Evolutionary conservation across 53 echinoderm and acorn worm species (phyloP).

Genomic region (Patiria pectinifera): DNA sequence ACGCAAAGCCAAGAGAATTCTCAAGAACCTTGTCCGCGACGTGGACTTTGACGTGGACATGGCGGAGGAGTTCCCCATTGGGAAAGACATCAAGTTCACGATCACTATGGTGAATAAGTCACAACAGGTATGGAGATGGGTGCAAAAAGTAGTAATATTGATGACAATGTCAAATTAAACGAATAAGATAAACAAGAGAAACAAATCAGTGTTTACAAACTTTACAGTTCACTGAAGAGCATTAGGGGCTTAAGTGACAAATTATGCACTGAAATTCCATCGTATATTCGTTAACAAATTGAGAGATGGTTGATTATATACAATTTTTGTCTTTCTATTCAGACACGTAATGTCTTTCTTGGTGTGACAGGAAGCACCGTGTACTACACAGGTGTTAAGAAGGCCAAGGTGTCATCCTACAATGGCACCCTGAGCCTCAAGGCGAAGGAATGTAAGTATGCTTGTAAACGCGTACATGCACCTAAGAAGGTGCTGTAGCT

Average conservation of each 20-base stretch:
- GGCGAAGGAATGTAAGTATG: conserved; percentile 77
- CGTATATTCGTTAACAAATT: no score
- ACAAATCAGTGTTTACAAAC: neutral
- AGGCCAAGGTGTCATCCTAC: conserved; percentile 57
- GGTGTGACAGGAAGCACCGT: conserved; percentile 74
- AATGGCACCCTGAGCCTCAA: conserved; percentile 58
- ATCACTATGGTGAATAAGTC: conserved; percentile 57
- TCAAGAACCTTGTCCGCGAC: conserved; percentile 72
- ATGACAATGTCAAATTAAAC: neutral
- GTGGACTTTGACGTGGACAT: conserved; percentile 77
- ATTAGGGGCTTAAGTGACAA: no score
- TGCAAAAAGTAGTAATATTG: neutral
- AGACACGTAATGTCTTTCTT: conserved; percentile 64
- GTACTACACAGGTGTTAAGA: conserved; percentile 94
- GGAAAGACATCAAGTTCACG: conserved; percentile 76
- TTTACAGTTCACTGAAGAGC: no score
- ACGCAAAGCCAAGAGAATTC: conserved; percentile 83
- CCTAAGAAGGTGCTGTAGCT: no score
- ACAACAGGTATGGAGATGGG: conserved; percentile 9
- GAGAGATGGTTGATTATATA: neutral
- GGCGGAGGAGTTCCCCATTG: conserved; percentile 75
- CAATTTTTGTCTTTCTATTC: neutral
- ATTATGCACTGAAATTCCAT: no score
- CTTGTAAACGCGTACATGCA: neutral
- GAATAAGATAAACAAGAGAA: no score